phyloP scores from a whole-genome alignment of 2,797 vertebrate genomes.

The Pogonophryne albipinna region DNA sequence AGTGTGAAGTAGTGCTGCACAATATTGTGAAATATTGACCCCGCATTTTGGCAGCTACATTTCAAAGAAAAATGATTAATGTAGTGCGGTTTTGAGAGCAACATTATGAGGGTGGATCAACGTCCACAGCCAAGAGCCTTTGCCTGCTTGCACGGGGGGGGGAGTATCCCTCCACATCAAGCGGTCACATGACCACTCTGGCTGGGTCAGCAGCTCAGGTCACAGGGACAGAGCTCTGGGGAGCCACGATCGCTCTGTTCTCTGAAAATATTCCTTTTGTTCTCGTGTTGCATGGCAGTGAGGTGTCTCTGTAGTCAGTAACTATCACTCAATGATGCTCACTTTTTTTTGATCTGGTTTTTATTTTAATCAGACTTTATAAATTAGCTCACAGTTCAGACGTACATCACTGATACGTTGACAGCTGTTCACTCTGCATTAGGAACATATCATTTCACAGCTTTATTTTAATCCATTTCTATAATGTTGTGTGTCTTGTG shows the following conservation, averaged over 20 bases:
- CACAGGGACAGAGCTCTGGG: neutral
- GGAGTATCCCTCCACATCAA: too few species aligned
- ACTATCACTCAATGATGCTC: neutral
- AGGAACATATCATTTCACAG: neutral
- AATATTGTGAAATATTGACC: too few species aligned
- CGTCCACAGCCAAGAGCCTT: too few species aligned
- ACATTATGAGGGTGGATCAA: too few species aligned
- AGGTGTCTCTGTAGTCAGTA: neutral
- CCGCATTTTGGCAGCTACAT: too few species aligned
- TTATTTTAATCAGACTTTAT: neutral
- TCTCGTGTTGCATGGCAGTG: neutral
- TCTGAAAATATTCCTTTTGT: constrained; percentile 12
- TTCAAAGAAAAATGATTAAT: too few species aligned
- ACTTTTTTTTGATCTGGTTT: neutral
- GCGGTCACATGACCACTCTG: neutral
- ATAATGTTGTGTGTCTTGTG: neutral
- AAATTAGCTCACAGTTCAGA: neutral
- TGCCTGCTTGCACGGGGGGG: too few species aligned
- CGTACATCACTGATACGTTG: neutral
- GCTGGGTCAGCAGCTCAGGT: constrained; percentile 17
- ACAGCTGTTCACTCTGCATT: neutral
- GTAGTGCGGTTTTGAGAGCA: too few species aligned
- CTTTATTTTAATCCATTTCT: neutral
- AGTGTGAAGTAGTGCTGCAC: neutral
- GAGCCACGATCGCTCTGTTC: constrained; percentile 15